Conservation (phyloP, 2,888 invertebrate species). For the Dromius quadrimaculatus region DNA sequence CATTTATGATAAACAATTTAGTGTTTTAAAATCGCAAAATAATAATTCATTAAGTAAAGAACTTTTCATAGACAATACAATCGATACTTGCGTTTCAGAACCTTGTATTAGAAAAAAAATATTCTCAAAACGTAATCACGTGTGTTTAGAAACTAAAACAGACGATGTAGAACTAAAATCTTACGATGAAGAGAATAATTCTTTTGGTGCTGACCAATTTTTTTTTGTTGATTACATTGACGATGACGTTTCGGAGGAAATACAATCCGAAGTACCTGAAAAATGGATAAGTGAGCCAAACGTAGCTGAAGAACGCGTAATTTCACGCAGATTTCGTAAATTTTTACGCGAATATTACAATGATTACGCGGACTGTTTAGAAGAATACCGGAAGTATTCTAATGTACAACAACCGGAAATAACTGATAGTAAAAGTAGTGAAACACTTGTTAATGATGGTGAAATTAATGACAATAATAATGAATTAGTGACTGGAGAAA, state of each 20-base stretch:
- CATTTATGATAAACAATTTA: slow-evolving; percentile 46
- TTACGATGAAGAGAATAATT: slow-evolving; percentile 59
- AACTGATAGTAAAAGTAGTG: slow-evolving; percentile 49
- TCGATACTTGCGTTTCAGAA: slow-evolving; percentile 56
- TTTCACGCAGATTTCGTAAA: slow-evolving; percentile 58
- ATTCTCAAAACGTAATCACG: slow-evolving; percentile 57
- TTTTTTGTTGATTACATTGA: slow-evolving; percentile 63
- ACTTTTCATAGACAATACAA: slow-evolving; percentile 42
- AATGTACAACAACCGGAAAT: slow-evolving; percentile 53
- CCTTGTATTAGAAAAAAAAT: slow-evolving; percentile 57
- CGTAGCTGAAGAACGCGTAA: slow-evolving; percentile 59
- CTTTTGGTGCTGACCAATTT: slow-evolving; percentile 63
- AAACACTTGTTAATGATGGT: slow-evolving; percentile 34
- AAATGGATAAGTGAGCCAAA: slow-evolving; percentile 63
- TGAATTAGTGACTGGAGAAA: slow-evolving; percentile 59
- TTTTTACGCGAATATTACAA: slow-evolving; percentile 73
- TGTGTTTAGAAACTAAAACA: slow-evolving; percentile 60
- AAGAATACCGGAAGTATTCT: slow-evolving; percentile 66
- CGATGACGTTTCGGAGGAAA: slow-evolving; percentile 52
- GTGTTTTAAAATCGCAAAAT: slow-evolving; percentile 40
- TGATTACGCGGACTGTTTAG: slow-evolving; percentile 73
- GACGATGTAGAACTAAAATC: slow-evolving; percentile 60
- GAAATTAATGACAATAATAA: slow-evolving; percentile 37
- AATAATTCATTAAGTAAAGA: slow-evolving; percentile 39
- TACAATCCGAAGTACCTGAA: slow-evolving; percentile 53